Base-by-base conservation (phyloP, 2,888 invertebrate genomes). In the Parascotia fuliginaria region DNA sequence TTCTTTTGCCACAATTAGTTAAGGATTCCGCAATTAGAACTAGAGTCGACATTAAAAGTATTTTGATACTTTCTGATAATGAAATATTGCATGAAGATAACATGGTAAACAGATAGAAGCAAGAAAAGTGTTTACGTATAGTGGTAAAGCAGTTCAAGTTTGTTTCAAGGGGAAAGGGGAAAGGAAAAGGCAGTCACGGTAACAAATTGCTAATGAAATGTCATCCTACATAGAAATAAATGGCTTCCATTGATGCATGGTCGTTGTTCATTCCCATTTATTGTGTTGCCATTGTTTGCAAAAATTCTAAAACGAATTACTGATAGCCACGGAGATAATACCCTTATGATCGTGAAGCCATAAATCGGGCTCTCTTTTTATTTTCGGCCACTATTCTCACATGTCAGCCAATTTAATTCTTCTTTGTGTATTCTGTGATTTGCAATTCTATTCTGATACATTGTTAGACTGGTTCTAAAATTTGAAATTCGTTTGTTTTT, bases 221-320 rank as follows among this genome's bases (percentile, higher is more conserved):
- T 48, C 66, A 65, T 58, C 49, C 38, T 46, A 41, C 27, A 13
- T 13, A 53, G 51, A 47, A 56, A 65, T 48, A 68, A 69, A 65
- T 65, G 46, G 53, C 49, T 64, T 58, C 50, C 43, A 68, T 66
- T 54, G 50, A 66, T 56, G 54, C 60, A 66, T 46, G 45, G 51
- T 51, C 42, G 52, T 42, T 66, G 60, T 66, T 66, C 60, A 66
- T 67, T 70, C 66, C 55, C 55, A 66, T 70, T 66, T 70, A 55
- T 57, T 60, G 57, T 41, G 54, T 42, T 52, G 42, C 67, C 64
- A 70, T 77, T 76, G 74, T 77, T 75, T 70, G 70, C 61, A 58
- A 72, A 74, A 70, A 71, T 70, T 70, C 67, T 66, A 74, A 75
- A 77, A 70, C 60, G 65, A 71, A 68, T 78, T 71, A 77, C 63